Evolutionary conservation across 1,140 invertebrate species (phyloP).

Genomic region (Charaxes varanes): DNA sequence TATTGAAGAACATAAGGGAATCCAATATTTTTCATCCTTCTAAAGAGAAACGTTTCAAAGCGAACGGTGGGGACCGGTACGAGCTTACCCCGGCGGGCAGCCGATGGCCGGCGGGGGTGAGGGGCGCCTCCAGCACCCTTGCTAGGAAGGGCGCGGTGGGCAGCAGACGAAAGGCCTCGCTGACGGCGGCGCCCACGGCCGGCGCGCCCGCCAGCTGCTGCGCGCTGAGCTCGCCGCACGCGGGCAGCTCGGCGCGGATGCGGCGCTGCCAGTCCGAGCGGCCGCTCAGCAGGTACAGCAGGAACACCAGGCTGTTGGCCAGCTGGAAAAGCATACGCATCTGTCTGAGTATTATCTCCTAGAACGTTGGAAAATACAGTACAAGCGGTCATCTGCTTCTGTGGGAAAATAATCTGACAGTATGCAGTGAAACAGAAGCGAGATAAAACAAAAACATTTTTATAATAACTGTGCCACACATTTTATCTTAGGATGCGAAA

Average conservation of each 20-base stretch:
- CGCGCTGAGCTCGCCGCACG: constrained; percentile 75
- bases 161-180: constrained; percentile 88
- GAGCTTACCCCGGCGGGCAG: constrained; percentile 84
- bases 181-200: constrained; percentile 90
- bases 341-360: too few relatives aligned
- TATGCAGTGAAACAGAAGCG: too few relatives aligned
- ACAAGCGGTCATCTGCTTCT: too few relatives aligned
- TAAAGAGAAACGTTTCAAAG: too few relatives aligned
- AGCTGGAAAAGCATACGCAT: constrained; percentile 76
- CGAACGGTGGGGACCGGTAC: too few relatives aligned
- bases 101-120: constrained; percentile 84
- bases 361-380: too few relatives aligned
- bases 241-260: constrained; percentile 83
- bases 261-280: constrained; percentile 81
- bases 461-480: too few relatives aligned
- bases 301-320: constrained; percentile 86
- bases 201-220: constrained; percentile 79
- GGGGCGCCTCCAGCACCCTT: constrained; percentile 84
- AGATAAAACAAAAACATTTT: too few relatives aligned
- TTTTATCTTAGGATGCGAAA: too few relatives aligned
- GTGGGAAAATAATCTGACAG: too few relatives aligned
- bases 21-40: too few relatives aligned
- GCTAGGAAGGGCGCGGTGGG: constrained; percentile 90
- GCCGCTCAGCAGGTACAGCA: constrained; percentile 84
- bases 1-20: too few relatives aligned